These are phyloP conservation scores for Mellilla xanthometata DNA, from an alignment of 2,888 invertebrate genomes.

Conservation along the genomic window DNA sequence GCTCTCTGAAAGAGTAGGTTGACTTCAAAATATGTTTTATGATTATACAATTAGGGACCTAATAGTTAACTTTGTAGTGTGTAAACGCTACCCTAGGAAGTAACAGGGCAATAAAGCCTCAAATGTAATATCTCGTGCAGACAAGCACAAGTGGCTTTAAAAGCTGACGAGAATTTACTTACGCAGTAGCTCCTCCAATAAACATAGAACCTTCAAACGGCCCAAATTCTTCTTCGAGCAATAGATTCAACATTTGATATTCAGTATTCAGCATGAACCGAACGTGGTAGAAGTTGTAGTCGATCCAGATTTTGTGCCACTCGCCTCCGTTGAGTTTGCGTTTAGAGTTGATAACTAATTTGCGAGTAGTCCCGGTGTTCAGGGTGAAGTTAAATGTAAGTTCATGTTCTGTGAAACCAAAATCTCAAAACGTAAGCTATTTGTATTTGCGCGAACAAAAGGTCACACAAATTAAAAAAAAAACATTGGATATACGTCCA, in stretches of 20 bases:
- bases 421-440: too few relatives aligned
- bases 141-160: too few relatives aligned
- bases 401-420: slow-evolving; percentile 85
- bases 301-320: slow-evolving; percentile 98
- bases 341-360: slow-evolving; percentile 91
- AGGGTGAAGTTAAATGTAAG: slow-evolving; percentile 95
- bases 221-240: slow-evolving; percentile 93
- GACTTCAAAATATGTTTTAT: too few relatives aligned
- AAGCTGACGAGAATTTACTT: too few relatives aligned
- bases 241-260: slow-evolving; percentile 92
- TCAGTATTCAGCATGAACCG: slow-evolving; percentile 96
- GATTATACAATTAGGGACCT: too few relatives aligned
- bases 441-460: too few relatives aligned
- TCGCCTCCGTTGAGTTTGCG: slow-evolving; percentile 94
- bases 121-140: too few relatives aligned
- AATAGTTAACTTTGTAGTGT: too few relatives aligned
- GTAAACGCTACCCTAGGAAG: too few relatives aligned
- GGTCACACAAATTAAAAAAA: too few relatives aligned
- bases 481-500: too few relatives aligned
- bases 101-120: too few relatives aligned
- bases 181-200: slow-evolving; percentile 96
- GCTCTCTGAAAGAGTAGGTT: slow-evolving; percentile 81
- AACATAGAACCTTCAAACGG: slow-evolving; percentile 97
- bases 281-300: slow-evolving; percentile 96
- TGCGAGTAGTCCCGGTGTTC: slow-evolving; percentile 91